Base-by-base conservation (phyloP, 2,113 vertebrate species). In the Coturnix japonica region DNA sequence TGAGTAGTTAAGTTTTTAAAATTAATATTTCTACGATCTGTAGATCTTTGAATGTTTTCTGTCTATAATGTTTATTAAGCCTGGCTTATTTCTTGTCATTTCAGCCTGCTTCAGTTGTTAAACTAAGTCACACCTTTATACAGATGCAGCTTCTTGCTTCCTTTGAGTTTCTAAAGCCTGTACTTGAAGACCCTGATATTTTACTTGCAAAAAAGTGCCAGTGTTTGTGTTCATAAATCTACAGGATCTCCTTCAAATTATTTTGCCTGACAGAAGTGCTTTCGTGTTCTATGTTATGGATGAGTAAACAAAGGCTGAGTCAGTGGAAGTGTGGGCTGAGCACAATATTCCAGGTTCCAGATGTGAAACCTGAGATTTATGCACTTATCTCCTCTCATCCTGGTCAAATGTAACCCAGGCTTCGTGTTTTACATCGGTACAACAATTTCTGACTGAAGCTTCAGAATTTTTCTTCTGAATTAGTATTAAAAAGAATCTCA, bases 291-390 rank as follows among this genome's bases (percentile, higher is more conserved):
- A 2, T 44, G 83, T 84, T 84, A 63, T 16, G 35, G 41, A 26
- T 61, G 30, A 70, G n/a, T 39, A 26, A 66, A 26, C 25, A 25
- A 69, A 70, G 69, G 54, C 56, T 30, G 54, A 86, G 31, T 30
- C 35, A 20, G 54, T 25, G 44, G 25, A 80, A 39, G 7, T 21
- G 47, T 49, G 44, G 70, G 6, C 14, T 73, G 26, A 56, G 13
- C 33, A 0, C 6, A 0, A 1, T 33, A 16, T 59, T 71, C 2
- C 13, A 54, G 51, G 9, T 59, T 63, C 66, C 51, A 64, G 61
- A 28, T 66, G 21, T 23, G 30, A 60, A 31, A 64, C 43, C 47
- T 81, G 19, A 33, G 28, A 9, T 7, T 35, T 26, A 35, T 70
- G 14, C n/a, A 4, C 26, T 1, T 4, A 7, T 10, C 72, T 41